Conservation (phyloP, 1,140 invertebrate species). For the Pentalonia nigronervosa region DNA sequence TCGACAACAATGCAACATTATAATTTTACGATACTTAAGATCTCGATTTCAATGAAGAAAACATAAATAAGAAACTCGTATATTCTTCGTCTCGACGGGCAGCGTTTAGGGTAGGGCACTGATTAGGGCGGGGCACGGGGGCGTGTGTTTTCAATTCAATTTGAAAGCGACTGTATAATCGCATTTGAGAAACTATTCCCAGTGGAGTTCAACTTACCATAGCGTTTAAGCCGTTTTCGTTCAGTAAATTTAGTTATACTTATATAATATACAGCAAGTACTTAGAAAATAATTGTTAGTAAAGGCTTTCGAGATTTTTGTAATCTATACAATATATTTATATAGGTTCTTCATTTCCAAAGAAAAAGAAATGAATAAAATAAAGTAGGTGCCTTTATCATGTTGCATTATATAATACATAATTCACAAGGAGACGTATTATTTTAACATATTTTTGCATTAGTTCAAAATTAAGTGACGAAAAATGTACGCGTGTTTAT, state of each 20-base stretch:
- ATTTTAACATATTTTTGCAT: background rate
- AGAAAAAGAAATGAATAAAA: background rate
- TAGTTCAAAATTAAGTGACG: background rate
- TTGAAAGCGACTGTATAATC: background rate
- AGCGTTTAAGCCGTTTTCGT: background rate
- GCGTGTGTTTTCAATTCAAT: constrained; percentile 25
- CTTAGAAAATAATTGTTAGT: background rate
- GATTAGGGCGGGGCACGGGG: constrained; percentile 7
- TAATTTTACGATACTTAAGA: background rate
- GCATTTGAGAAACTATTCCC: constrained; percentile 14
- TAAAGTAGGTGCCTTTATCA: background rate
- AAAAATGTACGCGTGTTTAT: background rate
- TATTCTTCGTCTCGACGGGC: background rate
- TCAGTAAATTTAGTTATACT: background rate
- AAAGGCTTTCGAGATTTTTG: background rate
- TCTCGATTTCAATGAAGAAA: background rate
- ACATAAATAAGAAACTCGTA: background rate
- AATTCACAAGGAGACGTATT: background rate
- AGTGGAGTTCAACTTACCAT: background rate
- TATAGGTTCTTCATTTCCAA: background rate
- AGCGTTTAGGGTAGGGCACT: background rate
- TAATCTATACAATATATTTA: background rate
- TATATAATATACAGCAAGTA: background rate
- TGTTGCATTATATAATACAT: background rate
- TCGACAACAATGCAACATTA: background rate